Evolutionary conservation across 2,888 invertebrate genomes (phyloP).

Genomic region (Cerastis rubricosa): DNA sequence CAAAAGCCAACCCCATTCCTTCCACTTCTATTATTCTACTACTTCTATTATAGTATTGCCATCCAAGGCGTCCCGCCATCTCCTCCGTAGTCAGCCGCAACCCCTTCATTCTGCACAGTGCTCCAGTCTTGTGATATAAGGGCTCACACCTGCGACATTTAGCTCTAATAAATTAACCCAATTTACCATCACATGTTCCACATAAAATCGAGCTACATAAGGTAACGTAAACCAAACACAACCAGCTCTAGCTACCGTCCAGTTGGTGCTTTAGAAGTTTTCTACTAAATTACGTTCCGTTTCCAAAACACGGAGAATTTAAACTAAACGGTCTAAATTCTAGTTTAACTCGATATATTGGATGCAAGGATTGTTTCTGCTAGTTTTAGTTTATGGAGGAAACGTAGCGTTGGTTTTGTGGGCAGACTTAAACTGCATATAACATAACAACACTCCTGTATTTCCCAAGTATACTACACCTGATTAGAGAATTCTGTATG

Average conservation of each 20-base stretch:
- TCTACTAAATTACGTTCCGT: slow-evolving; percentile 64
- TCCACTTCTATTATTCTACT: no score
- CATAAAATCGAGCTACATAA: slow-evolving; percentile 10
- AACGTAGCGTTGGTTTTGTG: neutral
- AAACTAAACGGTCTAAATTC: slow-evolving; percentile 65
- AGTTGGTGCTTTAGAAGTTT: slow-evolving; percentile 51
- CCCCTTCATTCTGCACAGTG: no score
- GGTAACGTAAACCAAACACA: slow-evolving; percentile 27
- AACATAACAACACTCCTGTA: neutral
- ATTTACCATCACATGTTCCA: neutral
- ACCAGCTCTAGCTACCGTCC: slow-evolving; percentile 5
- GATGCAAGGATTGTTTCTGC: slow-evolving; percentile 24
- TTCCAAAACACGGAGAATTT: slow-evolving; percentile 62
- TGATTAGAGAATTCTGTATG: no score
- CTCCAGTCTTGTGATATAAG: no score
- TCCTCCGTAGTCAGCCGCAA: no score
- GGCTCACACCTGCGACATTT: no score
- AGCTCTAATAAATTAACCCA: neutral
- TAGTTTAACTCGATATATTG: slow-evolving; percentile 42
- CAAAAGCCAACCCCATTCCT: no score
- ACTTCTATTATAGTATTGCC: no score
- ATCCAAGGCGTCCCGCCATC: no score
- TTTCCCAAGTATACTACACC: no score
- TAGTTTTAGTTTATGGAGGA: slow-evolving; percentile 28
- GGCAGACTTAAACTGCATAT: neutral